These are phyloP conservation scores for Allobates femoralis DNA, from an alignment of 2,797 vertebrate genomes.

Conservation along the genomic window DNA sequence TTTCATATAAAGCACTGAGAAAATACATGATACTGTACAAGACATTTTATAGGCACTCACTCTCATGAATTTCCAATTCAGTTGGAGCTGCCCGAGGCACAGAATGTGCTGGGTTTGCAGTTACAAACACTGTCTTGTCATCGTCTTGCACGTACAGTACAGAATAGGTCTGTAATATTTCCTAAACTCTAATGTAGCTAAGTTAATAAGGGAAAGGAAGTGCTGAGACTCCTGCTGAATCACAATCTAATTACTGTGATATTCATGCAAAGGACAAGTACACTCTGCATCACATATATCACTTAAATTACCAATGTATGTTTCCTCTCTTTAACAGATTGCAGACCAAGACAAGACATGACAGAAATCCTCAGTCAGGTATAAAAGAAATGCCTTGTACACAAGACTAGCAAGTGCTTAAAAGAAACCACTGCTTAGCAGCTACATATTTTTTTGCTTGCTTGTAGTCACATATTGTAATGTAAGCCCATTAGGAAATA, in stretches of 20 bases:
- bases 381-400: not conserved
- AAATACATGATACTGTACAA: conserved; percentile 13
- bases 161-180: conserved; percentile 48
- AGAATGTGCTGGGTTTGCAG: conserved; percentile 42
- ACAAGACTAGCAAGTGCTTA: not conserved
- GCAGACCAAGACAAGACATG: not conserved
- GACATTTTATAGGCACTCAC: conserved; percentile 37
- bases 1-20: conserved; percentile 16
- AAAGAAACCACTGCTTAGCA: not conserved
- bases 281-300: conserved; percentile 7
- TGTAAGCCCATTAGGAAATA: too few species aligned
- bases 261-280: conserved; percentile 14
- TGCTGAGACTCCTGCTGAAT: conserved; percentile 42
- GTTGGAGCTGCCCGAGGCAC: conserved; percentile 30
- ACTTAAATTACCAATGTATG: not conserved
- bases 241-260: conserved; percentile 38
- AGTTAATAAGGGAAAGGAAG: conserved; percentile 31
- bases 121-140: conserved; percentile 40
- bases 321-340: conserved; percentile 12
- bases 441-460: not conserved
- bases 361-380: not conserved
- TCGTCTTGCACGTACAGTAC: conserved; percentile 9
- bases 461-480: too few species aligned
- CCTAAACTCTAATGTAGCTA: conserved; percentile 9
- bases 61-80: conserved; percentile 49